Evolutionary conservation across 2,888 invertebrate genomes (phyloP).

Genomic region (Rhaphigaster nebulosa): DNA sequence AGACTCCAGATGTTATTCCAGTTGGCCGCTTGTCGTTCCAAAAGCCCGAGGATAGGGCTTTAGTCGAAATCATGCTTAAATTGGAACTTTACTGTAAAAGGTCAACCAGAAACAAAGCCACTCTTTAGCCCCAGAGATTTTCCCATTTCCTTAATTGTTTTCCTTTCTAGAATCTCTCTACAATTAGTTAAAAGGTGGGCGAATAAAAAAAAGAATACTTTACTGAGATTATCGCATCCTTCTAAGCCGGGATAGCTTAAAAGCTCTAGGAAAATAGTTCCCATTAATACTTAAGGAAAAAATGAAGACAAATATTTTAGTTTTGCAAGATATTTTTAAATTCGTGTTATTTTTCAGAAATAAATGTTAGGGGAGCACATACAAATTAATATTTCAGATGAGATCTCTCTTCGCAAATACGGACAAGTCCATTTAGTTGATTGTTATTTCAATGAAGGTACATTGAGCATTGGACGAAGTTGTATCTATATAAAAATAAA

Average conservation of each 20-base stretch:
- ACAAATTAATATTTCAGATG: no score
- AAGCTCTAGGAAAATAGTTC: background rate
- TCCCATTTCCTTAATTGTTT: constrained; percentile 30
- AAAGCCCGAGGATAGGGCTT: background rate
- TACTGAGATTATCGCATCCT: background rate
- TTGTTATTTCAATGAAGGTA: no score
- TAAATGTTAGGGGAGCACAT: background rate
- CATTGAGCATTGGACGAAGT: no score
- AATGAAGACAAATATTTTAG: background rate
- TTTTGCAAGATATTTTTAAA: background rate
- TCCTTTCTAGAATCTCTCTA: background rate
- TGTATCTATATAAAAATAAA: no score
- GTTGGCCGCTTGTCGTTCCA: background rate
- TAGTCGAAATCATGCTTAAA: constrained; percentile 36
- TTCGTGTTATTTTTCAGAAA: background rate
- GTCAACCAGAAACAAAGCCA: constrained; percentile 15
- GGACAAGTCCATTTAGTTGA: no score
- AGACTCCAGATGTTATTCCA: constrained; percentile 14
- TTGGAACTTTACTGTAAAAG: constrained; percentile 8
- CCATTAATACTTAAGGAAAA: no score
- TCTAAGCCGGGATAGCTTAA: background rate
- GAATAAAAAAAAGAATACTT: background rate
- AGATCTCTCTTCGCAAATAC: no score
- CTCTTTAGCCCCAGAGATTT: constrained; percentile 28
- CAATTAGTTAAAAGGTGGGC: constrained; percentile 35